phyloP scores from a whole-genome alignment of 2,113 vertebrate species.

The Cyanoramphus novaezelandiae region DNA sequence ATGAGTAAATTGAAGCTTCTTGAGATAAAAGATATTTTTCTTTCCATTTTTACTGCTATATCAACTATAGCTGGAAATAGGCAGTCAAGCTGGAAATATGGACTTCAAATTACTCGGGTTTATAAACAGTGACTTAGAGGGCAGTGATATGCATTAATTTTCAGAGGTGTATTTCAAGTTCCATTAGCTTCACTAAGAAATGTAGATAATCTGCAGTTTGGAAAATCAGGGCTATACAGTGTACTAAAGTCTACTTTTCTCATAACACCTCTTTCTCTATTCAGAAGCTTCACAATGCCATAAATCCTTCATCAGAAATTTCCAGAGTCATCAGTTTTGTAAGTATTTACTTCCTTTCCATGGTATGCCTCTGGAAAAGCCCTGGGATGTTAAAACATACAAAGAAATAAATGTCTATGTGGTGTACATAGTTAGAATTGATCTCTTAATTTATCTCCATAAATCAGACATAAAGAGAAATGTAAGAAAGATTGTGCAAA shows the following conservation, averaged over 20 bases:
- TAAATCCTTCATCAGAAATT: not conserved
- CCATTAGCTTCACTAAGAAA: not conserved
- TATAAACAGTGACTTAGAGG: slow-evolving; percentile 34
- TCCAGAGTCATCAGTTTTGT: not conserved
- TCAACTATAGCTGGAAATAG: not conserved
- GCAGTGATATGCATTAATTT: slow-evolving; percentile 37
- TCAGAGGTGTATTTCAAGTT: slow-evolving; percentile 26
- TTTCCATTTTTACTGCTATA: not conserved
- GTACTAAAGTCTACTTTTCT: not conserved
- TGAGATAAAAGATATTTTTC: not conserved
- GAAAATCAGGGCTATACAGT: slow-evolving; percentile 13
- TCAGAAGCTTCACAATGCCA: not conserved
- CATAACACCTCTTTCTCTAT: not conserved
- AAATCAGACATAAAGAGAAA: not conserved
- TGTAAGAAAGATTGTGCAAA: not conserved
- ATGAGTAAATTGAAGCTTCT: not conserved
- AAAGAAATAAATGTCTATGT: not conserved
- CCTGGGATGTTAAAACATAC: not conserved
- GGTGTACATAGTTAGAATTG: not conserved
- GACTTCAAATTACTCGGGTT: not conserved
- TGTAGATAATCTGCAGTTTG: not conserved
- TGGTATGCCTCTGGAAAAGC: not conserved
- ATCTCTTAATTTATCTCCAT: not conserved
- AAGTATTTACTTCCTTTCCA: slow-evolving; percentile 16
- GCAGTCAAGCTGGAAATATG: not conserved